Conservation (phyloP, 2,888 invertebrate species). For the Agonopterix heracliana region DNA sequence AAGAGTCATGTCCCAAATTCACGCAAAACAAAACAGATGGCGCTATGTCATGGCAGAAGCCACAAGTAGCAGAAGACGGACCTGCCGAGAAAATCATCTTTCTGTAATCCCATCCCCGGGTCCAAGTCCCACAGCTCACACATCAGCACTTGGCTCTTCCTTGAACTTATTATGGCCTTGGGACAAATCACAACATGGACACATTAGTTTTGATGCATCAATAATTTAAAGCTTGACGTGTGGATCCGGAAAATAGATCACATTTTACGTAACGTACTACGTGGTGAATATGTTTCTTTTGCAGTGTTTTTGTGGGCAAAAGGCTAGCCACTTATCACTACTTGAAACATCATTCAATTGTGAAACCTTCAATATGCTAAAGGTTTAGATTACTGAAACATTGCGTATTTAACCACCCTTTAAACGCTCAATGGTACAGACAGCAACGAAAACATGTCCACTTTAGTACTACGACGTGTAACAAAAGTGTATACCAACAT, state of each 20-base stretch:
- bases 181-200: conserved; percentile 55
- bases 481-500: too few relatives aligned
- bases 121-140: conserved; percentile 91
- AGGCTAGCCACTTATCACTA: too few relatives aligned
- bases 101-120: conserved; percentile 85
- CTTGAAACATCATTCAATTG: too few relatives aligned
- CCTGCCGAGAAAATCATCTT: conserved; percentile 92
- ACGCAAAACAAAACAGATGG: conserved; percentile 29
- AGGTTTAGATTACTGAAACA: too few relatives aligned
- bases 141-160: conserved; percentile 83
- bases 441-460: too few relatives aligned
- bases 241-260: background rate
- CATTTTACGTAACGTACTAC: too few relatives aligned
- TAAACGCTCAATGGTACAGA: too few relatives aligned
- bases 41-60: conserved; percentile 15
- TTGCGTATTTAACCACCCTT: too few relatives aligned
- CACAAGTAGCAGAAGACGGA: conserved; percentile 54
- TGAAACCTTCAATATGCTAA: too few relatives aligned
- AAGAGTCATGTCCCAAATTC: conserved; percentile 10
- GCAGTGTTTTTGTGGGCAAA: too few relatives aligned
- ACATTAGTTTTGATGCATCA: conserved; percentile 17
- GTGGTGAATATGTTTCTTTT: too few relatives aligned
- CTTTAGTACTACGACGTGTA: too few relatives aligned
- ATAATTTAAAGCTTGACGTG: conserved; percentile 20
- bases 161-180: conserved; percentile 86